These are phyloP conservation scores for Vultur gryphus DNA, from an alignment of 2,797 vertebrate species.

Conservation along the genomic window DNA sequence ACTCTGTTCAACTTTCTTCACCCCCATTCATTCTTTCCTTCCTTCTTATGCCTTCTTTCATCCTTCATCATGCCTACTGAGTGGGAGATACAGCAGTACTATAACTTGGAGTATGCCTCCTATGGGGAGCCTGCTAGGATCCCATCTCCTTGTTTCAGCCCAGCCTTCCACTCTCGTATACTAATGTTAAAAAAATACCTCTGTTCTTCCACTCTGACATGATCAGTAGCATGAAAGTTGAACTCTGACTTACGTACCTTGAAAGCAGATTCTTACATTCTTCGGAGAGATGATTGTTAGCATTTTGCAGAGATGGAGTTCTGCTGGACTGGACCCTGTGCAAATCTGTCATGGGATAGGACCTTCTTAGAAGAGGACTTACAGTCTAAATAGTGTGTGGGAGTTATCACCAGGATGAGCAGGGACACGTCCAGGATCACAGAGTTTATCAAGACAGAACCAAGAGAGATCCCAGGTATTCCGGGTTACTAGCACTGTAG, in stretches of 20 bases:
- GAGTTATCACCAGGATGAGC: neutral
- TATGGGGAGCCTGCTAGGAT: neutral
- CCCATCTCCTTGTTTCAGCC: neutral
- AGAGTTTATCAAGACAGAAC: neutral
- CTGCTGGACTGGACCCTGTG: neutral
- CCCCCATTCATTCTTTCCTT: neutral
- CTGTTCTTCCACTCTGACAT: neutral
- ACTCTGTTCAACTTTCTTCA: neutral
- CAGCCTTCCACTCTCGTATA: neutral
- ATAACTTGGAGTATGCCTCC: neutral
- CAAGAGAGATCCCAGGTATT: neutral
- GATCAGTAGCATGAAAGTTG: neutral
- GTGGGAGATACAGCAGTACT: neutral
- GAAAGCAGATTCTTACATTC: neutral
- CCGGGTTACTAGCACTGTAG: neutral
- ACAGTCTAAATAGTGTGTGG: neutral
- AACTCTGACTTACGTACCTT: neutral
- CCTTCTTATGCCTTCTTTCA: neutral
- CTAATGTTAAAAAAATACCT: neutral
- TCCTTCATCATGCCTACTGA: neutral
- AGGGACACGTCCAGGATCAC: neutral
- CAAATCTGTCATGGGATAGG: neutral
- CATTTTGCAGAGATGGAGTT: neutral
- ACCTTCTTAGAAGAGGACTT: neutral
- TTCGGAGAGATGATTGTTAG: neutral